Base-by-base conservation (phyloP, 2,888 invertebrate species). In the Eledone cirrhosa region DNA sequence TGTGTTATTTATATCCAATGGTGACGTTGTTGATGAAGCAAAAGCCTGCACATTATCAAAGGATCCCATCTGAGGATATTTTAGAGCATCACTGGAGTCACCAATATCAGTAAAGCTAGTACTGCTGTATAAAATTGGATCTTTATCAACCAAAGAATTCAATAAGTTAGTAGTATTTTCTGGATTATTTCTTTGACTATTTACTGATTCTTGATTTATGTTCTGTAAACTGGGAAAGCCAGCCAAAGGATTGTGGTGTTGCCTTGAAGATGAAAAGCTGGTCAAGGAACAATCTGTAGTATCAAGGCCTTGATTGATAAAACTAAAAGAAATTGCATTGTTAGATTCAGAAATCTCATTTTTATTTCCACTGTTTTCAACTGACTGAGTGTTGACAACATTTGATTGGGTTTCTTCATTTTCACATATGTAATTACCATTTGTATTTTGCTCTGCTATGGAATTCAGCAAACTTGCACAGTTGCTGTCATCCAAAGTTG, bases 11-110 rank as follows among this genome's bases (percentile, higher is more conserved):
- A 72, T 72, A 22, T 72, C 72, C 22, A 72, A 33, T 16, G 31
- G 72, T 2, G 72, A 16, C 1, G 72, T 33, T 13, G 33, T n/a
- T n/a, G 41, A n/a, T 11, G 72, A 31, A n/a, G 72, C 19, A 72
- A 72, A 72, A 72, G 31, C n/a, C 13, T 41, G 72, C 22, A 41
- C 33, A 41, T 72, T 72, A 31, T 33, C 72, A 41, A 72, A 72
- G 0, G 72, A 24, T 59, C n/a, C 33, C n/a, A 59, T 53, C 53
- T 59, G 77, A 22, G 31, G 2, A 53, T 53, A 31, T 27, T 29
- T 77, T 13, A 31, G 59, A 8, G 29, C 53, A 14, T 53, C 53
- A 29, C 33, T 59, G n/a, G 77, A 59, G 22, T 77, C 59, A 1
- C 59, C 59, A n/a, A 59, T 77, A 77, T 33, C 77, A 1, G 59